A percentile compares a stretch with the other conserved stretches of the same genome.
Evolutionary conservation across 2,797 vertebrate genomes (phyloP).

Genomic region (Microhierax caerulescens): DNA sequence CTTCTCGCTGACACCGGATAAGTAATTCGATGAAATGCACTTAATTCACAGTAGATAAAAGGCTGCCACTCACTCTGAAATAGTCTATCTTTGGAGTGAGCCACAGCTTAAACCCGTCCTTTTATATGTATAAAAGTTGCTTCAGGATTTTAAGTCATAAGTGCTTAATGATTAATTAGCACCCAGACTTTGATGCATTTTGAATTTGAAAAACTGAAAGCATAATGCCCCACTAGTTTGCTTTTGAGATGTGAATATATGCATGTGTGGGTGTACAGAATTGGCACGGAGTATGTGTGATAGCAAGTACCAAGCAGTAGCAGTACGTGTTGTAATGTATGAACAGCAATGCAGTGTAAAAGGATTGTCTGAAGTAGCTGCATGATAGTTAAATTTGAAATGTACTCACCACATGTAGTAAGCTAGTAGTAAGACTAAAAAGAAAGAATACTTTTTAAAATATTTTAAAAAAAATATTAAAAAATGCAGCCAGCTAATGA

Average conservation of each 20-base stretch:
- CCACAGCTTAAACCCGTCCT: background rate
- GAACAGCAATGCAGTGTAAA: background rate
- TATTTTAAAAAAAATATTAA: background rate
- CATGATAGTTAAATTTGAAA: background rate
- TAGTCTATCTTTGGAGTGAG: background rate
- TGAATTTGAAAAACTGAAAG: background rate
- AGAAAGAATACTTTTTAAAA: background rate
- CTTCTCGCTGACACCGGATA: background rate
- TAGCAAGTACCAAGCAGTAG: background rate
- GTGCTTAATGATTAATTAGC: background rate
- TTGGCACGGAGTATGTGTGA: background rate
- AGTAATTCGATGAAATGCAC: background rate
- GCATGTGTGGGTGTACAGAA: fast-evolving
- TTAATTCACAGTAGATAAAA: background rate
- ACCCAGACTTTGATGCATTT: background rate
- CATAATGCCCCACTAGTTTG: fast-evolving
- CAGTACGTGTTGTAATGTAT: no score
- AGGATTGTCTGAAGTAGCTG: background rate
- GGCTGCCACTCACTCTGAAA: background rate
- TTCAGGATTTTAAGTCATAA: background rate
- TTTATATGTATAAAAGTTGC: background rate
- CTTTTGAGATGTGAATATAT: background rate
- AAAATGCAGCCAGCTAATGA: background rate
- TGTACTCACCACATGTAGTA: background rate
- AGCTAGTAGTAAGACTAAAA: background rate